These are phyloP conservation scores for Aphelenchoides besseyi DNA, from an alignment of 1,140 invertebrate genomes.

Conservation along the genomic window DNA sequence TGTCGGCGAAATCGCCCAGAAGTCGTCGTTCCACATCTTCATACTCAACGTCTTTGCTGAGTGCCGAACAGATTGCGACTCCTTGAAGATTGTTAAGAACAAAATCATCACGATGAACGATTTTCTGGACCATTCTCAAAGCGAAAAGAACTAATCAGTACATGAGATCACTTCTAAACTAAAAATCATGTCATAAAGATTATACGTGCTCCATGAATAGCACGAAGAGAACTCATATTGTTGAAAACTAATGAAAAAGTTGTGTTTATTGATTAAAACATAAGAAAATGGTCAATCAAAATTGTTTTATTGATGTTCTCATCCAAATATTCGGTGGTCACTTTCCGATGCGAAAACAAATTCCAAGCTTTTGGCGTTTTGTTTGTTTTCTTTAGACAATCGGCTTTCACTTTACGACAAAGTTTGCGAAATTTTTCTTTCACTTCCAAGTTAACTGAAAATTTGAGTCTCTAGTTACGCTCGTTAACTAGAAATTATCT, in stretches of 20 bases:
- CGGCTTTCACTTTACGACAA: too few relatives aligned
- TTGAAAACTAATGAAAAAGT: background rate
- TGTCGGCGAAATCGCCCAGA: constrained; percentile 38
- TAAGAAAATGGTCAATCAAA: too few relatives aligned
- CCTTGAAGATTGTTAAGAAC: constrained; percentile 44
- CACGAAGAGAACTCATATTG: background rate
- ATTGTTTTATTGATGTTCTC: too few relatives aligned
- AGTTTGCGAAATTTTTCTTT: too few relatives aligned
- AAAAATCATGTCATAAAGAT: background rate
- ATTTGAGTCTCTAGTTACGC: too few relatives aligned
- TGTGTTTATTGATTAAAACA: background rate
- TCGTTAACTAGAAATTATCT: too few relatives aligned
- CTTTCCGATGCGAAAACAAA: too few relatives aligned
- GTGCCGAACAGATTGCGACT: constrained; percentile 39
- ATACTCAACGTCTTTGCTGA: constrained; percentile 33
- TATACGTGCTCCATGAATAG: background rate
- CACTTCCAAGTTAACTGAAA: too few relatives aligned
- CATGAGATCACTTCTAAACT: background rate
- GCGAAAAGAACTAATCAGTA: background rate
- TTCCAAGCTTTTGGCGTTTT: too few relatives aligned
- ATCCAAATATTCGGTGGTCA: too few relatives aligned
- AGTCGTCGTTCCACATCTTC: constrained; percentile 43
- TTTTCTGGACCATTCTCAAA: constrained; percentile 20
- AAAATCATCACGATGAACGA: constrained; percentile 35
- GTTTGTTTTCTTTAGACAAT: too few relatives aligned